These are phyloP conservation scores for Phalacrocorax brasilianus DNA, from an alignment of 2,113 vertebrate genomes.

Conservation along the genomic window DNA sequence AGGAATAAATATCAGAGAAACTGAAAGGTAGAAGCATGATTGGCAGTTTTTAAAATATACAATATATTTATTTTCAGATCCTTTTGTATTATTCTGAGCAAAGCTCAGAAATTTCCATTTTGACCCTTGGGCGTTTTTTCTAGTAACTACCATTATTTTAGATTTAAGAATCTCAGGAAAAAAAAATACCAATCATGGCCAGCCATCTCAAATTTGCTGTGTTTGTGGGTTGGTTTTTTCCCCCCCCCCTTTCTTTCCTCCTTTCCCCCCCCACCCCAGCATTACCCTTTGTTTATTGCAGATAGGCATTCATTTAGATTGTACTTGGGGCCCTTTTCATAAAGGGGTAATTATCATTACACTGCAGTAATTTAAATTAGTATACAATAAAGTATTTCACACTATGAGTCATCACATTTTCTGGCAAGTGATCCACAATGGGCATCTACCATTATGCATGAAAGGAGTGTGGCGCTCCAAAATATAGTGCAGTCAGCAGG, in stretches of 20 bases:
- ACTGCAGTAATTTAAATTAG: slow-evolving; percentile 34
- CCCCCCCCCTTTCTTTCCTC: no score
- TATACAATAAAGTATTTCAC: background rate
- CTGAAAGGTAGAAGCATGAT: background rate
- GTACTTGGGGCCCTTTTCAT: background rate
- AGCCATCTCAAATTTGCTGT: background rate
- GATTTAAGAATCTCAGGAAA: background rate
- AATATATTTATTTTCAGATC: background rate
- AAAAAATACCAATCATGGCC: background rate
- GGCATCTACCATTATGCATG: background rate
- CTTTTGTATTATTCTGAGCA: background rate
- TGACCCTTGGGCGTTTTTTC: background rate
- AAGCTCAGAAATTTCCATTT: background rate
- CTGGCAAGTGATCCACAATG: background rate
- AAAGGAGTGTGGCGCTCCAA: background rate
- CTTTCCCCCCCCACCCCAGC: no score
- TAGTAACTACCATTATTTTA: background rate
- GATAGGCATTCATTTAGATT: background rate
- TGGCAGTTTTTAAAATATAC: background rate
- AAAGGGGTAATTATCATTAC: slow-evolving; percentile 32
- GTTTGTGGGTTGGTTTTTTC: no score
- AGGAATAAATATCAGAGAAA: background rate
- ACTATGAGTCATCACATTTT: slow-evolving; percentile 28
- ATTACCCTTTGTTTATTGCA: background rate
- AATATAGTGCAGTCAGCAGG: slow-evolving; percentile 32